Percentiles rank a stretch among this genome's conserved stretches.
phyloP scores from a whole-genome alignment of 2,888 invertebrate genomes.

The Catocala sponsa region DNA sequence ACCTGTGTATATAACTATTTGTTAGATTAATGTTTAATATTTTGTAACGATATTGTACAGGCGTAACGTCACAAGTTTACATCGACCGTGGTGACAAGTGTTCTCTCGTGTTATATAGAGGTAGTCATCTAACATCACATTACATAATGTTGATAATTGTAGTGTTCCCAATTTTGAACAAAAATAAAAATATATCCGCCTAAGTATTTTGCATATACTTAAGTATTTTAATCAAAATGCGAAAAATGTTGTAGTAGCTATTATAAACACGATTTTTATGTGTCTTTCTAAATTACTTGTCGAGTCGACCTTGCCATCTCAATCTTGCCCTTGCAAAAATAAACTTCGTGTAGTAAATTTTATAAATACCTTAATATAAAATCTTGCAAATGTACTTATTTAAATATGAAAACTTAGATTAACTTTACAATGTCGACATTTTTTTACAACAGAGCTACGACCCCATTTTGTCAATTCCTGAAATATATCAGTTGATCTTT shows the following conservation, averaged over 20 bases:
- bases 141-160: conserved; percentile 45
- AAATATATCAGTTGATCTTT: conserved; percentile 13
- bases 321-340: conserved; percentile 33
- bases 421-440: conserved; percentile 1
- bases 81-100: conserved; percentile 51
- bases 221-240: conserved; percentile 38
- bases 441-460: background rate
- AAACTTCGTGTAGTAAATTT: conserved; percentile 2
- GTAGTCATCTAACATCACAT: conserved; percentile 39
- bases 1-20: conserved; percentile 36
- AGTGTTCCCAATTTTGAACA: conserved; percentile 44
- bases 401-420: background rate
- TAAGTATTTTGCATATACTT: conserved; percentile 35
- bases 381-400: conserved; percentile 4
- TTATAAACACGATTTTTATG: conserved; percentile 12
- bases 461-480: conserved; percentile 28
- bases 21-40: conserved; percentile 35
- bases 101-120: conserved; percentile 50
- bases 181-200: conserved; percentile 46
- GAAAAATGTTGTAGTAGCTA: conserved; percentile 35
- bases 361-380: background rate
- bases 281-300: conserved; percentile 18
- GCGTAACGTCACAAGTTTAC: conserved; percentile 50
- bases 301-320: conserved; percentile 30
- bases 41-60: conserved; percentile 32